phyloP scores from a whole-genome alignment of 2,888 invertebrate species.

The Horisme vitalbata region DNA sequence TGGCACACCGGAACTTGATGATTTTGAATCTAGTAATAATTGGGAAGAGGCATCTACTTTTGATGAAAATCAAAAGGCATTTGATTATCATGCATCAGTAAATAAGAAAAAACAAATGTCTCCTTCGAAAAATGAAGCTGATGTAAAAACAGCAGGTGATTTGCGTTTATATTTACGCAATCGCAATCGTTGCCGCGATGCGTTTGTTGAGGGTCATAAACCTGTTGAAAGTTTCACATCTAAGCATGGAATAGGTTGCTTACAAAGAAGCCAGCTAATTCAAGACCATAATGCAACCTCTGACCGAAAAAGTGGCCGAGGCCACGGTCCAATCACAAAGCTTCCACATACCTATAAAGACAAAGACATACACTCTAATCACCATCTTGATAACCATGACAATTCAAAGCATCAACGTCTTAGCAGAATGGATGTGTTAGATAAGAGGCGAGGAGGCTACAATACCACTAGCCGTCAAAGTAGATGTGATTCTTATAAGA shows the following conservation, averaged over 20 bases:
- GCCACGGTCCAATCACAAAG: neutral
- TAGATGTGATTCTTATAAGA: neutral
- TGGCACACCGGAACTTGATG: neutral
- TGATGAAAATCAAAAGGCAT: conserved; percentile 3
- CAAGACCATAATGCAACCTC: neutral
- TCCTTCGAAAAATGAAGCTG: neutral
- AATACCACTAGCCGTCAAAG: neutral
- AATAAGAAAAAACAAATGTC: neutral
- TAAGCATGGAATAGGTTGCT: neutral
- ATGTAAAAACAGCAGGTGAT: conserved; percentile 1
- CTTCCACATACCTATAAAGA: neutral
- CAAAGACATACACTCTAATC: neutral
- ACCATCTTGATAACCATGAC: neutral
- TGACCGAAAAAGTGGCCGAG: neutral
- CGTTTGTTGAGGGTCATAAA: neutral
- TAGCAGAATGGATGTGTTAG: neutral
- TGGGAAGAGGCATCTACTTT: neutral
- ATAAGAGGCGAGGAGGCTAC: neutral
- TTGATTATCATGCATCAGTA: conserved; percentile 1
- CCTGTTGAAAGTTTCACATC: neutral
- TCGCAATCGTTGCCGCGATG: neutral
- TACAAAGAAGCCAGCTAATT: neutral
- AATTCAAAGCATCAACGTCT: neutral
- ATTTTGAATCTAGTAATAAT: neutral
- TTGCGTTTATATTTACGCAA: conserved; percentile 12